A percentile compares a stretch with the other conserved stretches of the same genome.
Evolutionary conservation across 2,888 invertebrate genomes (phyloP).

Genomic region (Clusia tigrina): DNA sequence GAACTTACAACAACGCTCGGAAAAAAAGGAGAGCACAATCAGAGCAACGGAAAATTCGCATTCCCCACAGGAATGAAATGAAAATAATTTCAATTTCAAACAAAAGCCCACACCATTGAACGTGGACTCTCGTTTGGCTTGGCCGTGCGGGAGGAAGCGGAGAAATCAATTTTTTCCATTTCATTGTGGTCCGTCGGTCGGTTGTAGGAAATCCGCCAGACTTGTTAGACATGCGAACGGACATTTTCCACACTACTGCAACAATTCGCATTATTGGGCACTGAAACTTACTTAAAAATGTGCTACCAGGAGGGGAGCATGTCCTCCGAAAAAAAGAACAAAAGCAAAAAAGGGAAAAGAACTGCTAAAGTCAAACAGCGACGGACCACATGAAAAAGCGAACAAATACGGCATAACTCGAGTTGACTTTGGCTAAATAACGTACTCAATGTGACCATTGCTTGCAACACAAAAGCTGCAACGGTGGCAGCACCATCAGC

Average conservation of each 20-base stretch:
- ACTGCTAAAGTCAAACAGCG: conserved; percentile 28
- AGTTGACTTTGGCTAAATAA: conserved; percentile 22
- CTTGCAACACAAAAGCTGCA: conserved; percentile 17
- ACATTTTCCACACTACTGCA: conserved; percentile 17
- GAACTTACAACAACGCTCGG: background rate
- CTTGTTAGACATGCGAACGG: conserved; percentile 21
- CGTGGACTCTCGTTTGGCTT: no score
- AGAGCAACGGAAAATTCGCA: background rate
- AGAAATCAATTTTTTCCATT: conserved; percentile 22
- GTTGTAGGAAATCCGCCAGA: conserved; percentile 8
- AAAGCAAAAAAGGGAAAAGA: conserved; percentile 12
- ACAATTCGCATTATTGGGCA: conserved; percentile 11
- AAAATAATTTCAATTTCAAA: conserved; percentile 26
- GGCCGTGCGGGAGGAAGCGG: no score
- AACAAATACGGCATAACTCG: conserved; percentile 20
- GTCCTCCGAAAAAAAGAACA: conserved; percentile 13
- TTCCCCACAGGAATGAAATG: conserved; percentile 14
- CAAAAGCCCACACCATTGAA: background rate
- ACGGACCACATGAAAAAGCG: no score
- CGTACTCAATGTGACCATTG: conserved; percentile 12
- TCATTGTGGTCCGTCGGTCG: conserved; percentile 23
- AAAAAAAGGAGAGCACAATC: background rate
- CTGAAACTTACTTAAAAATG: conserved; percentile 18
- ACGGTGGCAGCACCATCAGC: background rate
- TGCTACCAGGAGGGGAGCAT: conserved; percentile 21